Evolutionary conservation across 2,888 invertebrate species (phyloP).

Genomic region (Antheraea assamensis): DNA sequence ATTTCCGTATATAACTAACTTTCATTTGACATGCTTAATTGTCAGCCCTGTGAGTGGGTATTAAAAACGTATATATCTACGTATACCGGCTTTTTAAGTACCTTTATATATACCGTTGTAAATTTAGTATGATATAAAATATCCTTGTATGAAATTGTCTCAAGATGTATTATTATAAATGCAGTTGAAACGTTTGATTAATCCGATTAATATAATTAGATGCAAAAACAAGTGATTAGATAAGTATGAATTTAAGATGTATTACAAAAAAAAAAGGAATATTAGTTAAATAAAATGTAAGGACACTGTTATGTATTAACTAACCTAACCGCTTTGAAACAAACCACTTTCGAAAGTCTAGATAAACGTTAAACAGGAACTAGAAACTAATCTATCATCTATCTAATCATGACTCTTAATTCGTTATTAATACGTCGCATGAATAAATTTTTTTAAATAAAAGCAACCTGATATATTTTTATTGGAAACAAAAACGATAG

Average conservation of each 20-base stretch:
- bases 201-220: neutral
- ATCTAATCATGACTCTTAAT: no score
- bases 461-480: neutral
- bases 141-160: no score
- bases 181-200: neutral
- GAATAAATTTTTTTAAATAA: neutral
- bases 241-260: neutral
- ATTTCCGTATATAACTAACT: no score
- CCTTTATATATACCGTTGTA: no score
- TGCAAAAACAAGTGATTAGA: neutral
- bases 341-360: constrained; percentile 9
- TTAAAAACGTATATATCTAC: no score
- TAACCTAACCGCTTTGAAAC: neutral
- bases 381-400: neutral
- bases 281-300: neutral
- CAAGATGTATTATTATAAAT: no score
- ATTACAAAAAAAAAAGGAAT: neutral
- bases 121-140: neutral
- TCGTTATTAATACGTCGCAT: neutral
- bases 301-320: constrained; percentile 1
- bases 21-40: no score
- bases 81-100: no score
- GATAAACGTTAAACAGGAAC: neutral
- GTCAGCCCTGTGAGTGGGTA: no score
- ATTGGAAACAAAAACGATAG: neutral